Evolutionary conservation across 2,888 invertebrate genomes (phyloP), one percentile per base, ranked within the genome.

Genomic region (Amiota communis): DNA sequence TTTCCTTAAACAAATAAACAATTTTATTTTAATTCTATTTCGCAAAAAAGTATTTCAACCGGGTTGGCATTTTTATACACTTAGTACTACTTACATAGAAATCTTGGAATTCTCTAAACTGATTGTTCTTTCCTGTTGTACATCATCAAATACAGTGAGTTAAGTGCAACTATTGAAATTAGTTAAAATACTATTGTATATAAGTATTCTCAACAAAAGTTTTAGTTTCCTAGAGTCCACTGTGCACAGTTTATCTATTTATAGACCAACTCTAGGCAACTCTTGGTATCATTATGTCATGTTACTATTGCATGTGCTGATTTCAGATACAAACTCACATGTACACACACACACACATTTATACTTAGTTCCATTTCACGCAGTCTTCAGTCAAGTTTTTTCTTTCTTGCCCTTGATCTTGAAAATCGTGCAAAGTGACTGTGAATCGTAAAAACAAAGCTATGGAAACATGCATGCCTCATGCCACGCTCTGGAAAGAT

Each of bases 221-320:
- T 36, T 36, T 36, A 6, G 36, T 6, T 36, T 36, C 6, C 8
- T 59, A 53, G 12, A 53, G 12, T 20, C 46, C 51, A 68, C 67
- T 68, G 23, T 51, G 65, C 47, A 68, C 13, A 11, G 47, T 20
- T 59, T 8, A 63, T 68, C 70, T 73, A 73, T 70, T 73, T 70
- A 46, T 73, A 72, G 57, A 53, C n/a, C 17, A 36, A 63, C 10
- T 61, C 20, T n/a, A 68, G 13, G 80, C 79, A 75, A 84, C 81
- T 84, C 81, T 84, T 81, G 79, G 82, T 86, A 86, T 82, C 86
- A 85, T 86, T 85, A 86, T 85, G 87, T 85, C 85, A 86, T 86
- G 76, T 74, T 71, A 13, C 63, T 61, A 61, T 71, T 49, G 84
- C 83, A 83, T 85, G 86, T 84, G 81, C 17, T 53, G 53, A 53